Conservation (phyloP, 1,140 invertebrate species). For the Choristoneura fumiferana region DNA sequence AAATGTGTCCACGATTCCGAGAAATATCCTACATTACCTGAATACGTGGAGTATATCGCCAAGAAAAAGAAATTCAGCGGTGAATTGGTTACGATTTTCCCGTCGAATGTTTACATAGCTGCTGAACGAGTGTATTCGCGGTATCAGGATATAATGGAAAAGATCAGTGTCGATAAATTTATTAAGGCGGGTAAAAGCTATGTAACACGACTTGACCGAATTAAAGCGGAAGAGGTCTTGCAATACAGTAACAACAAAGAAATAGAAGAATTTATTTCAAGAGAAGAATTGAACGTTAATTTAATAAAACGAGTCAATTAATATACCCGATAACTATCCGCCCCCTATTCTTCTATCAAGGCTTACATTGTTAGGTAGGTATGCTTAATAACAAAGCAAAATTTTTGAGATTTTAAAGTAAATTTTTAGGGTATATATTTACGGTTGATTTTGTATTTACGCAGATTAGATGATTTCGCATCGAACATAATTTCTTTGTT, state of each 20-base stretch:
- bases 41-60: constrained; percentile 32
- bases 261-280: constrained; percentile 20
- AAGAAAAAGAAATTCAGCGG: constrained; percentile 30
- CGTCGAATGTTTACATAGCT: constrained; percentile 15
- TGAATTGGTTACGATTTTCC: constrained; percentile 30
- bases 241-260: constrained; percentile 23
- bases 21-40: constrained; percentile 28
- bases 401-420: too few relatives aligned
- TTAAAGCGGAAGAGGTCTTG: constrained; percentile 27
- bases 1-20: constrained; percentile 25
- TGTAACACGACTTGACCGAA: constrained; percentile 24
- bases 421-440: too few relatives aligned
- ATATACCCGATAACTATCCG: too few relatives aligned
- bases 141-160: constrained; percentile 24
- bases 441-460: too few relatives aligned
- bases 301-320: background rate
- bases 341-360: too few relatives aligned
- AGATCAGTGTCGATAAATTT: constrained; percentile 25
- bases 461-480: too few relatives aligned
- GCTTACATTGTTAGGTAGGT: too few relatives aligned
- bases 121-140: constrained; percentile 20
- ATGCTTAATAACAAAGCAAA: too few relatives aligned
- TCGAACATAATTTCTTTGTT: too few relatives aligned
- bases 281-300: background rate
- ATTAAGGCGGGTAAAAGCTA: constrained; percentile 23